Evolutionary conservation across 2,797 vertebrate species (phyloP).

Genomic region (Margarornis squamiger): DNA sequence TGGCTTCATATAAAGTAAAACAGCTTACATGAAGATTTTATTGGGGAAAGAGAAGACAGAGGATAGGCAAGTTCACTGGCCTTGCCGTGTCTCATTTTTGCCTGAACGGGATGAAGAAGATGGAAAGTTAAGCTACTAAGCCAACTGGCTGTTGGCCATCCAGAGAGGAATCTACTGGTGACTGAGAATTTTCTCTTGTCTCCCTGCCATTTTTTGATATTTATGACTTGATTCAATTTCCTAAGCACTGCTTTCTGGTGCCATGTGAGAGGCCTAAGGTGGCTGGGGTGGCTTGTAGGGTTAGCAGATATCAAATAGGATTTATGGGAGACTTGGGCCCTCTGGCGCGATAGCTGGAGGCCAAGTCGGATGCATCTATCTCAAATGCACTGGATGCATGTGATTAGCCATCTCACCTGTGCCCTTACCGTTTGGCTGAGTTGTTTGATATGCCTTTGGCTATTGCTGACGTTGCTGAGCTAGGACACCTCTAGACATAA

Average conservation of each 20-base stretch:
- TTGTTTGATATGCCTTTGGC: neutral
- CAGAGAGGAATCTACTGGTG: neutral
- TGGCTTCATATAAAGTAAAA: constrained; percentile 35
- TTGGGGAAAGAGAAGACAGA: neutral
- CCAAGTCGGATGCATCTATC: neutral
- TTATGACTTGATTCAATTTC: neutral
- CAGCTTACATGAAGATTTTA: neutral
- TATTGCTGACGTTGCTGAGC: neutral
- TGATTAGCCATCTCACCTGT: neutral
- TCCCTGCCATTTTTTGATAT: neutral
- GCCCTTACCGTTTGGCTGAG: neutral
- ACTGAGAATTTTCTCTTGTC: neutral
- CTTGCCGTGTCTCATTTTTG: neutral
- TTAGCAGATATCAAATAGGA: neutral
- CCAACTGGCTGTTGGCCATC: neutral
- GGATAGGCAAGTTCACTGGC: neutral
- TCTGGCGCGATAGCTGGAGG: neutral
- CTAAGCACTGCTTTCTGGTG: neutral
- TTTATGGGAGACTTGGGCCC: neutral
- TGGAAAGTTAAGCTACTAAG: neutral
- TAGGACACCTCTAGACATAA: neutral
- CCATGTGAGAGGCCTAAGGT: neutral
- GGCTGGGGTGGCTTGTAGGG: neutral
- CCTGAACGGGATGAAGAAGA: neutral
- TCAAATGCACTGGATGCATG: neutral